A percentile compares a stretch with the other conserved stretches of the same genome.
Evolutionary conservation across 2,797 vertebrate species (phyloP).

Genomic region (Glossophaga mutica): DNA sequence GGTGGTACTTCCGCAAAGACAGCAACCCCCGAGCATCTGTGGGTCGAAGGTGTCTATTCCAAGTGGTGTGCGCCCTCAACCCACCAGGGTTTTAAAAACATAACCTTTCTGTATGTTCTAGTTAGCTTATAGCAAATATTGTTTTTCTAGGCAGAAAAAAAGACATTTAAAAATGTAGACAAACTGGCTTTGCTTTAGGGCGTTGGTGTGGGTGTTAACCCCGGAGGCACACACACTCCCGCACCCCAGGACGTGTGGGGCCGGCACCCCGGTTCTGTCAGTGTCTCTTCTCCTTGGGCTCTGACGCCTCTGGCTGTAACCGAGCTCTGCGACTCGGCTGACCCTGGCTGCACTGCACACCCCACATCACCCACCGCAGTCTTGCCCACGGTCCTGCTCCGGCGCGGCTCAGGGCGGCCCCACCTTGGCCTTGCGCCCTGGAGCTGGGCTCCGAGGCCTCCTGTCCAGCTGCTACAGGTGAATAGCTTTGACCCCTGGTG

Average conservation of each 20-base stretch:
- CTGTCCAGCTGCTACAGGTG: neutral
- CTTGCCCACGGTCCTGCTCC: neutral
- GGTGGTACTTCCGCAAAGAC: neutral
- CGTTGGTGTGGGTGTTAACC: neutral
- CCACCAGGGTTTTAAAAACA: neutral
- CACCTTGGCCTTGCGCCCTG: neutral
- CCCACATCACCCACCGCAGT: neutral
- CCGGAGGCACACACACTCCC: accelerated
- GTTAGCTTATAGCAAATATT: neutral
- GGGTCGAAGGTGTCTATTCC: neutral
- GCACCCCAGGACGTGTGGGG: accelerated
- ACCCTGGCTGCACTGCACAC: neutral
- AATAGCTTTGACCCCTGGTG: neutral
- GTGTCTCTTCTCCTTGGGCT: neutral
- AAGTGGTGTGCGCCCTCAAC: neutral
- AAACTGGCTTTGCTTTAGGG: neutral
- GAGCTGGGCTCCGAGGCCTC: neutral
- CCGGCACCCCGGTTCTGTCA: neutral
- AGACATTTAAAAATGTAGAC: neutral
- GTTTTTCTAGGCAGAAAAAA: neutral
- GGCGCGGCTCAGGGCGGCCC: neutral
- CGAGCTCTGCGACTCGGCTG: neutral
- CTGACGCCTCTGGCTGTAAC: neutral
- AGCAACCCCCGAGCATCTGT: neutral
- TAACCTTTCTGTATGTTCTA: neutral